Conservation (phyloP, 37 sponge, comb jelly and placozoan genomes). For the Chondrilla cf. caribensis region DNA sequence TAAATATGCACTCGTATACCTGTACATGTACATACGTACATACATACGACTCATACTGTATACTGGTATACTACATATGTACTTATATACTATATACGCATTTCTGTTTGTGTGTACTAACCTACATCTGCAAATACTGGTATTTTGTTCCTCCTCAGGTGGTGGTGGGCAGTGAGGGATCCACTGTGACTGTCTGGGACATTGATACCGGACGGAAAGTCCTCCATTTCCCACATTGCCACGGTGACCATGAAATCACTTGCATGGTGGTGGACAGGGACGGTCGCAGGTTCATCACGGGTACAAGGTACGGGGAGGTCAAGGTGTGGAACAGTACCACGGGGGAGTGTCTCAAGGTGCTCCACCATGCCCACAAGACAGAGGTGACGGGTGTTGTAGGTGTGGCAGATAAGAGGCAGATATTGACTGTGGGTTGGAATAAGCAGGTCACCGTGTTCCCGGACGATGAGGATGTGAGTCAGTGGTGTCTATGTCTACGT, state of each 20-base stretch:
- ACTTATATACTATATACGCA: too few species aligned
- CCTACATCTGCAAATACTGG: neutral
- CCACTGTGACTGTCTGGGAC: conserved; percentile 87
- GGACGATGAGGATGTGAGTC: conserved; percentile 44
- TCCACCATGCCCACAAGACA: conserved; percentile 39
- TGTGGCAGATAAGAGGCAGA: conserved; percentile 55
- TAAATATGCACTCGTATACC: neutral
- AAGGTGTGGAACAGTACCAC: conserved; percentile 79
- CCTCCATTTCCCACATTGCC: conserved; percentile 56
- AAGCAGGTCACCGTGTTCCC: conserved; percentile 63
- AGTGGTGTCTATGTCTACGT: neutral
- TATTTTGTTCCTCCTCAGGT: conserved; percentile 40
- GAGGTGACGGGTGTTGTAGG: conserved; percentile 79
- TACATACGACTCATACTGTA: neutral
- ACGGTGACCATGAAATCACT: conserved; percentile 86
- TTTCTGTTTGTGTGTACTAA: neutral
- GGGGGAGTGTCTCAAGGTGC: conserved; percentile 69
- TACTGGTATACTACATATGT: conserved; percentile 8
- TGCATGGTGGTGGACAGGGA: conserved; percentile 72
- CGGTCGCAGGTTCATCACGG: conserved; percentile 82
- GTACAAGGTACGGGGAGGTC: conserved; percentile 80
- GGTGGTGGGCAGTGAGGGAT: conserved; percentile 87
- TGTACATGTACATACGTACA: neutral
- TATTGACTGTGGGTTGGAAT: conserved; percentile 90
- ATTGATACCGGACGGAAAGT: conserved; percentile 69